Evolutionary conservation across 2,888 invertebrate species (phyloP).

Genomic region (Germaria angustata): DNA sequence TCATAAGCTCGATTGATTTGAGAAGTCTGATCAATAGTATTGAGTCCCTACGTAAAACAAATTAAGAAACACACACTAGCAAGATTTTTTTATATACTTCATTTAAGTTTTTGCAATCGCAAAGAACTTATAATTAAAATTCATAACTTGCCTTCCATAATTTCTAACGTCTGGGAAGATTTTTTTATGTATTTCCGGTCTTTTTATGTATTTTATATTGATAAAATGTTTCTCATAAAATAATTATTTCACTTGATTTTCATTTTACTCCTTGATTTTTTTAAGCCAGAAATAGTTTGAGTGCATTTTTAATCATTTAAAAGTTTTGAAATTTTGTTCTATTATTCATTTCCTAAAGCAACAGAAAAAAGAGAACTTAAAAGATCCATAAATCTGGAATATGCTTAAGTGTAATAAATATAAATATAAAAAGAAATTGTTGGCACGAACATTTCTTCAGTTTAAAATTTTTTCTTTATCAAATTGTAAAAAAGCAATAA

Average conservation of each 20-base stretch:
- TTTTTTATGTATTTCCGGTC: conserved; percentile 5
- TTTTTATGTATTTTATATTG: neutral
- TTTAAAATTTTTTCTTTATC: neutral
- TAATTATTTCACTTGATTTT: neutral
- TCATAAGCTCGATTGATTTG: neutral
- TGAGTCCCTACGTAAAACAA: neutral
- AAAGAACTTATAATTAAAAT: neutral
- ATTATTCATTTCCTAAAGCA: conserved; percentile 6
- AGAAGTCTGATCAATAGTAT: neutral
- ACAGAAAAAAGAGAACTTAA: conserved; percentile 6
- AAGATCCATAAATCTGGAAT: neutral
- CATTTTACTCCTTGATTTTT: neutral
- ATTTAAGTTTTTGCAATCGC: neutral
- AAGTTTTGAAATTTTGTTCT: neutral
- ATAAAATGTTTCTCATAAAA: neutral
- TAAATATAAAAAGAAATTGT: neutral
- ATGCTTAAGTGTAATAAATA: neutral
- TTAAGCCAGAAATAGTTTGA: neutral
- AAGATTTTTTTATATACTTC: neutral
- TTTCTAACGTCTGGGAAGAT: neutral
- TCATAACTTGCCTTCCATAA: conserved; percentile 7
- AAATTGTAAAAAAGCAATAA: conserved; percentile 24
- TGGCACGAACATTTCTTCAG: neutral
- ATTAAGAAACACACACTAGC: too few relatives aligned
- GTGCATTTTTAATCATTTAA: neutral